These are phyloP conservation scores for Cherax destructor DNA, from an alignment of 1,140 invertebrate genomes.

Conservation along the genomic window DNA sequence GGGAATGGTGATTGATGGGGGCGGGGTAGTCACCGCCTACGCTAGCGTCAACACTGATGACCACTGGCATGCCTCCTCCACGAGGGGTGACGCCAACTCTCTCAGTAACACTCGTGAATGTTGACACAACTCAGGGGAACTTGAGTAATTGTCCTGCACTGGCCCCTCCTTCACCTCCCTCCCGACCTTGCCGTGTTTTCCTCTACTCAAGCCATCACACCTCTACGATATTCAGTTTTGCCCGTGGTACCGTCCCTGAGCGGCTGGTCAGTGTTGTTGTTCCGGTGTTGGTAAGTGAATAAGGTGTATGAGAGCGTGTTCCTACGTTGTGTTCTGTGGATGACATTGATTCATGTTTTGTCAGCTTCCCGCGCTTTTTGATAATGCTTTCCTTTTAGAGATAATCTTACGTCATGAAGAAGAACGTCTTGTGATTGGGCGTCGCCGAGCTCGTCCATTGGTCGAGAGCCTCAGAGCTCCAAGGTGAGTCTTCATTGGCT, in stretches of 20 bases:
- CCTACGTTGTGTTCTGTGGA: not conserved
- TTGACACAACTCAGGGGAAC: conserved; percentile 17
- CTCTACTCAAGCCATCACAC: not conserved
- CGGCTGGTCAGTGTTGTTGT: not conserved
- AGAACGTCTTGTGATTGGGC: conserved; percentile 13
- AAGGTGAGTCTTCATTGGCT: not conserved
- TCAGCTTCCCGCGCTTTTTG: conserved; percentile 57
- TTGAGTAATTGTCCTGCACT: conserved; percentile 2
- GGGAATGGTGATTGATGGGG: not conserved
- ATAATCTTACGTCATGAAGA: conserved; percentile 53
- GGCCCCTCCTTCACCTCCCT: not conserved
- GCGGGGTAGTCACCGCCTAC: not conserved
- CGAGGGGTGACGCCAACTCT: not conserved
- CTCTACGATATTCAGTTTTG: not conserved
- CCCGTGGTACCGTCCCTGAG: not conserved
- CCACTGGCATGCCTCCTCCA: too few species aligned
- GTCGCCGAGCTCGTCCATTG: conserved; percentile 11
- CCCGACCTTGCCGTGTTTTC: conserved; percentile 9
- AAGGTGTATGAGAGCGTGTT: not conserved
- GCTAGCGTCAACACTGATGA: too few species aligned
- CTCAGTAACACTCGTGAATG: not conserved
- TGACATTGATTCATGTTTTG: conserved; percentile 50
- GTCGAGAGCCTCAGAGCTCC: not conserved
- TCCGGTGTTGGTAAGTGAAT: not conserved
- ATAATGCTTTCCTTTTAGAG: conserved; percentile 53